Evolutionary conservation across 2,113 vertebrate genomes (phyloP).

Genomic region (Prolemur simus): DNA sequence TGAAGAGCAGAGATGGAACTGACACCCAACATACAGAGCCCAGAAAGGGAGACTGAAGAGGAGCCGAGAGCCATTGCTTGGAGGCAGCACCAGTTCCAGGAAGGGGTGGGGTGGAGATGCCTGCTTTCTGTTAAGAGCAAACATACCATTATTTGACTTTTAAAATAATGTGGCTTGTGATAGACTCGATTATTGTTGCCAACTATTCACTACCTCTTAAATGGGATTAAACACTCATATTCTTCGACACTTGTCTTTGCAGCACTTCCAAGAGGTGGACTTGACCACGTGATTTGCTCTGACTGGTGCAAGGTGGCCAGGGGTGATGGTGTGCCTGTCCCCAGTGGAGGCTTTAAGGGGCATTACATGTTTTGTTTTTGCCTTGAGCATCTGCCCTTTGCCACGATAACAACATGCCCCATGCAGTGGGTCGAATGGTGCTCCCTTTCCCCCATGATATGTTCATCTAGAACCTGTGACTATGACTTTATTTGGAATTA

Average conservation of each 20-base stretch:
- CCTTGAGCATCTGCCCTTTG: neutral
- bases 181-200: neutral
- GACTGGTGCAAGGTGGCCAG: neutral
- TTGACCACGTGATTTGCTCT: neutral
- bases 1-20: neutral
- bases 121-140: neutral
- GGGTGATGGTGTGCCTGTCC: neutral
- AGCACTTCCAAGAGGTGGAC: neutral
- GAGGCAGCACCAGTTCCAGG: neutral
- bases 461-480: neutral
- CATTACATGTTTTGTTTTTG: neutral
- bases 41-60: neutral
- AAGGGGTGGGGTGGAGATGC: neutral
- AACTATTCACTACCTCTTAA: neutral
- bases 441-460: fast-evolving
- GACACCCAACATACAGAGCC: neutral
- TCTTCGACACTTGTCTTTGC: neutral
- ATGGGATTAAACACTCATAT: neutral
- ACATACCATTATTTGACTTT: neutral
- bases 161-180: neutral
- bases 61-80: neutral
- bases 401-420: neutral
- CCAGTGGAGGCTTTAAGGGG: neutral
- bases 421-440: neutral
- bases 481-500: neutral